Evolutionary conservation across 2,797 vertebrate genomes (phyloP), one percentile per base, ranked within the genome.

Genomic region (Danionella dracula): DNA sequence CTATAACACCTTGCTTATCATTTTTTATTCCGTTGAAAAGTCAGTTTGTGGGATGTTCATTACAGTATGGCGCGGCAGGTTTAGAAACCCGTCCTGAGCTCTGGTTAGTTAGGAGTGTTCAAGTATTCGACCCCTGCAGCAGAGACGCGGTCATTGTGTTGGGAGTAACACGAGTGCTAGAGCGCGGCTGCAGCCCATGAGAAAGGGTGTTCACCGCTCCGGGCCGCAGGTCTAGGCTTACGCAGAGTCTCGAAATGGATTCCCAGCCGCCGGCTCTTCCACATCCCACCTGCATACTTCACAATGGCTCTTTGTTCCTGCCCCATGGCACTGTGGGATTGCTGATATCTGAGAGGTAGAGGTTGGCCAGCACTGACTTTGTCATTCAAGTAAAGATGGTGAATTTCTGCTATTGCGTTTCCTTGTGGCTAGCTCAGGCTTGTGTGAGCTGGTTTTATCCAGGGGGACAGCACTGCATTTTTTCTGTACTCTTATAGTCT

Each of bases 281-380:
- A 66, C 73, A 76, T 82, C 74, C 84, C 84, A 90, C 84, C 86
- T 89, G 87, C 76, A 0, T 66, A 55, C 51, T 55, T 81, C 79
- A 84, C 84, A 87, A 88, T 80, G 76, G 70, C 76, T 77, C 82
- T 87, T 91, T 88, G 81, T 88, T 68, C 58, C 59, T 41, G 63
- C 60, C 48, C 8, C 79, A 82, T 70, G 77, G 78, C 75, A 81
- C 79, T 10, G 78, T 83, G 1, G 75, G 78, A 83, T 84, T 76
- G 75, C 81, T 82, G 83, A 89, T 85, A 88, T 79, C 75, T 79
- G 85, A 87, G 77, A 81, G 78, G 75, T 76, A 70, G 78, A 83
- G 84, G 81, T 74, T 49, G 72, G 77, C 81, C 76, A 76, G 76
- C 81, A 79, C 79, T 76, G 55, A 68, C 72, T 72, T 81, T 81